These are phyloP conservation scores for Gobionotothen gibberifrons DNA, from an alignment of 2,797 vertebrate species.

Conservation along the genomic window DNA sequence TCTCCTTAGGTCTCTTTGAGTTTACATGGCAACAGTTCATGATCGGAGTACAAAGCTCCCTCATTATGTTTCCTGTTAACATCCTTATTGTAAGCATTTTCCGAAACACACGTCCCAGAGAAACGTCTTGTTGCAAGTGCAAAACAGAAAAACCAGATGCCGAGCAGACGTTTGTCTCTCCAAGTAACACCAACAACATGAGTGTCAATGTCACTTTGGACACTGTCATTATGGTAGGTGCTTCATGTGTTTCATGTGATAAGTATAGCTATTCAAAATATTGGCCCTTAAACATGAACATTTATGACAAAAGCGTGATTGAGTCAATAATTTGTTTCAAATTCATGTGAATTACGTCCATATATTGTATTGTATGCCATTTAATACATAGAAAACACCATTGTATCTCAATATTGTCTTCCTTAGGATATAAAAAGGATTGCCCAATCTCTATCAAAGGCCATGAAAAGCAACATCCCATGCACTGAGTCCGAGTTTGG, in stretches of 20 bases:
- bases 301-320: too few relatives aligned
- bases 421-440: constrained; percentile 88
- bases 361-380: not conserved
- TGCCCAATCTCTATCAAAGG: constrained; percentile 83
- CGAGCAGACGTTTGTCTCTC: constrained; percentile 57
- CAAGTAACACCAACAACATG: constrained; percentile 38
- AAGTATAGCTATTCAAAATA: not conserved
- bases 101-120: constrained; percentile 79
- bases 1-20: constrained; percentile 87
- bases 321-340: not conserved
- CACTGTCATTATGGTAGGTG: constrained; percentile 83
- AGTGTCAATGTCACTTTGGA: constrained; percentile 81
- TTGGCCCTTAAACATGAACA: not conserved
- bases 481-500: constrained; percentile 58
- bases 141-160: constrained; percentile 69
- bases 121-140: constrained; percentile 58
- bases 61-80: constrained; percentile 96
- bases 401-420: constrained; percentile 1
- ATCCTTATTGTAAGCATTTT: constrained; percentile 94
- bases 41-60: constrained; percentile 93
- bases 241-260: not conserved
- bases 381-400: not conserved
- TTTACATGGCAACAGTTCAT: constrained; percentile 95
- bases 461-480: constrained; percentile 78
- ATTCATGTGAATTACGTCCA: not conserved